Evolutionary conservation across 2,113 vertebrate genomes (phyloP).

Genomic region (Chunga burmeisteri): DNA sequence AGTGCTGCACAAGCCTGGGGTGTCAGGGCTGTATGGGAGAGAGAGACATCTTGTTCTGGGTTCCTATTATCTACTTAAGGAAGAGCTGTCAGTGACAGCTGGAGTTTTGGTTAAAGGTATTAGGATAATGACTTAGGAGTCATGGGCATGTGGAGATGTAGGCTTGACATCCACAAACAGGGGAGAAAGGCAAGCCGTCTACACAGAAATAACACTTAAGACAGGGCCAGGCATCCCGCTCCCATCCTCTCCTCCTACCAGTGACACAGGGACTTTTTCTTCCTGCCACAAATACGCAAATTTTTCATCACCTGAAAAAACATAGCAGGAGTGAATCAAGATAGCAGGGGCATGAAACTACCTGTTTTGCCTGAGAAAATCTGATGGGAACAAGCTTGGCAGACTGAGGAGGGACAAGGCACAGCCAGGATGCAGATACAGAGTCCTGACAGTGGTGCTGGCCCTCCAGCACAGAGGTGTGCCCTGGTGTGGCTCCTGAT

Average conservation of each 20-base stretch:
- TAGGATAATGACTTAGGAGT: constrained; percentile 2
- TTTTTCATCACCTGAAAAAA: not conserved
- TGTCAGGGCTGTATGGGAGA: not conserved
- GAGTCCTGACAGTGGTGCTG: not conserved
- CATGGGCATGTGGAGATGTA: not conserved
- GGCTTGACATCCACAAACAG: not conserved
- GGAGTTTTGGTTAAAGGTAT: constrained; percentile 34
- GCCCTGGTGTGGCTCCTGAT: not conserved
- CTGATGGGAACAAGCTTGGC: fast-evolving
- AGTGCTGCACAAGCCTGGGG: not conserved
- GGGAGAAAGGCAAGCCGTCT: not conserved
- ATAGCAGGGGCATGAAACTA: not conserved
- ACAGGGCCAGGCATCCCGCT: not conserved
- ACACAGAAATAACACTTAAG: not conserved
- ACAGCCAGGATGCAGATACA: not conserved
- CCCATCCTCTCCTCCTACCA: not conserved
- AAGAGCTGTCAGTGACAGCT: constrained; percentile 36
- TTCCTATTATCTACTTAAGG: constrained; percentile 24
- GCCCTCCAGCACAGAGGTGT: not conserved
- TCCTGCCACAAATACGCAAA: not conserved
- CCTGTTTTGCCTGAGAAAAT: not conserved
- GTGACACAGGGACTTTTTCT: not conserved
- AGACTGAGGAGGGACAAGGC: not conserved
- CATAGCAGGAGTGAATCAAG: not conserved
- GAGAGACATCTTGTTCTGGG: not conserved